Evolutionary conservation across 2,888 invertebrate genomes (phyloP).

Genomic region (Chironomus tentans): DNA sequence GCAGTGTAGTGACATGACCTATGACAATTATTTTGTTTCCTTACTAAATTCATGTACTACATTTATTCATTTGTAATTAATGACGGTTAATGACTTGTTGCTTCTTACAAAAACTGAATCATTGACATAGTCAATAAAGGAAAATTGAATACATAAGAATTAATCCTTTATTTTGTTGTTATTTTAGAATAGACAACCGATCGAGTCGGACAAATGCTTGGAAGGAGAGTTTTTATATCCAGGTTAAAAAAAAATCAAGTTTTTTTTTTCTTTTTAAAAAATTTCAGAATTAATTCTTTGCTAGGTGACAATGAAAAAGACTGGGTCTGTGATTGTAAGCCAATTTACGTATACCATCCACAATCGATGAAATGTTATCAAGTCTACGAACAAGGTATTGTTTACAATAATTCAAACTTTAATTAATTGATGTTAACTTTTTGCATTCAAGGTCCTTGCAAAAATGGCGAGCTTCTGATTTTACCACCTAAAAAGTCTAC

Average conservation of each 20-base stretch:
- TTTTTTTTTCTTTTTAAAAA: neutral
- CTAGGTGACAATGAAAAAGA: conserved; percentile 14
- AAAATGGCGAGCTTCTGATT: conserved; percentile 46
- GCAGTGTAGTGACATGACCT: neutral
- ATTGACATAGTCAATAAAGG: too few species aligned
- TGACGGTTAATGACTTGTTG: too few species aligned
- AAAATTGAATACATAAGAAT: too few species aligned
- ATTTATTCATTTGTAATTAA: neutral
- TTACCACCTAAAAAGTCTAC: conserved; percentile 45
- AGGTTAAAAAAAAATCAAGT: neutral
- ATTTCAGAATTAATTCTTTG: neutral
- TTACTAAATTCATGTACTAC: neutral
- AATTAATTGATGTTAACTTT: conserved; percentile 42
- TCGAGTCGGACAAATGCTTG: neutral
- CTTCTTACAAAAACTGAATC: too few species aligned
- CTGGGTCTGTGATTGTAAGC: conserved; percentile 47
- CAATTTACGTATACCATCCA: conserved; percentile 54
- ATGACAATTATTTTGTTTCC: neutral
- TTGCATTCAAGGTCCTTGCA: conserved; percentile 51
- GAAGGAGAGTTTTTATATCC: conserved; percentile 17
- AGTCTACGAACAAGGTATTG: conserved; percentile 44
- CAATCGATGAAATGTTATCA: conserved; percentile 51
- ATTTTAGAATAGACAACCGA: neutral
- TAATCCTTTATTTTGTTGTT: too few species aligned
- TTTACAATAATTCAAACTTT: conserved; percentile 32